Conservation (phyloP, 2,888 invertebrate species). For the Troilus luridus region DNA sequence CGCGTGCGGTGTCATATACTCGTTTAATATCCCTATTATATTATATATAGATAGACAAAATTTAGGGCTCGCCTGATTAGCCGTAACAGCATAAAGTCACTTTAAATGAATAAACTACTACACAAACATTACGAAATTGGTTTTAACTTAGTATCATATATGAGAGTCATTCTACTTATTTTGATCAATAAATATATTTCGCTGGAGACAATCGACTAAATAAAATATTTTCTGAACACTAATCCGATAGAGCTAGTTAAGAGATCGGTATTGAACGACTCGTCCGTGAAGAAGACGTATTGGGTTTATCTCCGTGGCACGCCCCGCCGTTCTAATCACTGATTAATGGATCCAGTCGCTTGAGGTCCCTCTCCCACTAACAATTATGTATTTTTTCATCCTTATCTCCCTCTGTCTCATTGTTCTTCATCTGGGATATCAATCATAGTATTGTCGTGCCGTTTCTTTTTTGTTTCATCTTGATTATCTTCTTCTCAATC, state of each 20-base stretch:
- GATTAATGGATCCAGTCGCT: not conserved
- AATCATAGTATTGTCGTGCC: not conserved
- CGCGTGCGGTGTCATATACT: too few species aligned
- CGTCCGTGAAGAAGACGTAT: not conserved
- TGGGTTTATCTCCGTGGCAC: constrained; percentile 1
- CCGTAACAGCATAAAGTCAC: too few species aligned
- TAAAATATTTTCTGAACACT: not conserved
- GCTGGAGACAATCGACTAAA: not conserved
- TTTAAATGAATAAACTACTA: too few species aligned
- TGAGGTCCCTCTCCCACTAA: not conserved
- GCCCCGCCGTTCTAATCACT: not conserved
- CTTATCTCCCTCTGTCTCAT: not conserved
- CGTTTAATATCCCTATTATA: too few species aligned
- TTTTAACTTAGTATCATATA: too few species aligned
- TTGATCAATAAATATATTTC: not conserved
- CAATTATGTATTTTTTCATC: constrained; percentile 22
- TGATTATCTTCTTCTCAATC: not conserved
- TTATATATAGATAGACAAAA: too few species aligned
- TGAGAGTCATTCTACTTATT: too few species aligned
- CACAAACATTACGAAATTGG: too few species aligned
- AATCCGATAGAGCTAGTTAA: not conserved
- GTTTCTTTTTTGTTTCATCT: not conserved
- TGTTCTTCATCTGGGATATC: not conserved
- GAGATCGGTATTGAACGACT: constrained; percentile 1
- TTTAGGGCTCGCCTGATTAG: too few species aligned